These are phyloP conservation scores for Xylocampa areola DNA, from an alignment of 2,888 invertebrate species.

Conservation along the genomic window DNA sequence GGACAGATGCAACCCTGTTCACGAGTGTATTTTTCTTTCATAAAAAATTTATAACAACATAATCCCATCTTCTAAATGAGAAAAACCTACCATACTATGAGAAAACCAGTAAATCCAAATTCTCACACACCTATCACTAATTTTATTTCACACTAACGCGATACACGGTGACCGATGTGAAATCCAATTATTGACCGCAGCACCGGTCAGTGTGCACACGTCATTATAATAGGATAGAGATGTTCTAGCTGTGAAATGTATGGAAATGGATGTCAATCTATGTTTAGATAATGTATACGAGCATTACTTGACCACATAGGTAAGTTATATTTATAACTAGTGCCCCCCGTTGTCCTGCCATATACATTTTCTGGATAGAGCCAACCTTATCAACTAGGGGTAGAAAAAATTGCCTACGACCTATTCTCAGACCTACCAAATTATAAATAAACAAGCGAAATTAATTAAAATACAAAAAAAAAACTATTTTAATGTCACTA, in stretches of 20 bases:
- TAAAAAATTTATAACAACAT: too few species aligned
- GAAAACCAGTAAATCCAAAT: constrained; percentile 57
- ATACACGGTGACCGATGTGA: constrained; percentile 60
- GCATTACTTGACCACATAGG: neutral
- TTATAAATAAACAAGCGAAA: too few species aligned
- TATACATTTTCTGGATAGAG: too few species aligned
- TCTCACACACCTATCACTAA: constrained; percentile 65
- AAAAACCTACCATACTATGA: constrained; percentile 44
- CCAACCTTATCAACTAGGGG: too few species aligned
- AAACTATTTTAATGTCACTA: too few species aligned
- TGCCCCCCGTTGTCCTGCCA: too few species aligned
- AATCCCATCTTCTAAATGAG: too few species aligned
- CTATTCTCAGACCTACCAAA: too few species aligned
- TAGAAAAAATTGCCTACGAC: too few species aligned
- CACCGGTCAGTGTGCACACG: constrained; percentile 37
- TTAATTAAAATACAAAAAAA: too few species aligned
- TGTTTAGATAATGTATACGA: neutral
- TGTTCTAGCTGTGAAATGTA: constrained; percentile 24
- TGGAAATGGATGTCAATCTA: constrained; percentile 31
- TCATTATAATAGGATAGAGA: constrained; percentile 44
- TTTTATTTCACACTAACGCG: constrained; percentile 48
- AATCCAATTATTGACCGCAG: constrained; percentile 77
- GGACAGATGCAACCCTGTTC: too few species aligned
- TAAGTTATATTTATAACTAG: neutral
- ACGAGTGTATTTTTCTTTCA: too few species aligned